Conservation (phyloP, 2,797 vertebrate species). For the Thaleichthys pacificus region DNA sequence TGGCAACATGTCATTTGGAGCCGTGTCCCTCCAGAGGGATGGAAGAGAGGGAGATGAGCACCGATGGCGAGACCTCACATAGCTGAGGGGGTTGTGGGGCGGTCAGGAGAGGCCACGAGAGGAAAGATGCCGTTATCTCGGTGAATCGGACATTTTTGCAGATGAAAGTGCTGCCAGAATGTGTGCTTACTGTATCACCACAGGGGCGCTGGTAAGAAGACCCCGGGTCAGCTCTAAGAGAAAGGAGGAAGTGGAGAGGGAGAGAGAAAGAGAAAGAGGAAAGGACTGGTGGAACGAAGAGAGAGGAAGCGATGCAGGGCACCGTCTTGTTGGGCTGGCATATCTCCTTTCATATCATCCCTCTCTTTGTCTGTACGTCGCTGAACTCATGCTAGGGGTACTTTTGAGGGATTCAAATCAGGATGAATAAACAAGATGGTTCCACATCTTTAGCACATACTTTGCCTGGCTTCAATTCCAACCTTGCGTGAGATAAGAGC, state of each 20-base stretch:
- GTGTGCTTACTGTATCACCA: constrained; percentile 62
- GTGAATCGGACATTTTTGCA: constrained; percentile 60
- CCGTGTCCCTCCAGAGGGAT: neutral
- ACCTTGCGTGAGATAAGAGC: constrained; percentile 10
- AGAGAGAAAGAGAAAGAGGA: constrained; percentile 61
- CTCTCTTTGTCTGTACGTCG: constrained; percentile 27
- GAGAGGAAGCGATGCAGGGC: constrained; percentile 60
- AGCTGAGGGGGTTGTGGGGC: neutral
- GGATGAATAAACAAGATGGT: constrained; percentile 6
- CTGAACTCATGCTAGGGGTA: constrained; percentile 19
- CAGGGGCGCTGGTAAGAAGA: constrained; percentile 70
- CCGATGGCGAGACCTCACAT: neutral
- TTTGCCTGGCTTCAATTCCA: constrained; percentile 13
- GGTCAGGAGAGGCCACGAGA: constrained; percentile 19
- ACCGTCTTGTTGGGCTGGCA: constrained; percentile 31
- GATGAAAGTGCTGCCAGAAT: constrained; percentile 59
- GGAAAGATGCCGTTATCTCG: constrained; percentile 52
- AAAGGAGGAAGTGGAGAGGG: constrained; percentile 51
- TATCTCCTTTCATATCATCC: constrained; percentile 50
- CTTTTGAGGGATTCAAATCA: no score
- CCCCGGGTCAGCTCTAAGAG: constrained; percentile 64
- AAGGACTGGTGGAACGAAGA: constrained; percentile 44
- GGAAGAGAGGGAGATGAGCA: no score
- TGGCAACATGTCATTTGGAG: neutral
- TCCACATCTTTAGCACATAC: constrained; percentile 13